Evolutionary conservation across 30 jellyfish, hydroid and myxozoan species (phyloP).

Genomic region (Hydra vulgaris): DNA sequence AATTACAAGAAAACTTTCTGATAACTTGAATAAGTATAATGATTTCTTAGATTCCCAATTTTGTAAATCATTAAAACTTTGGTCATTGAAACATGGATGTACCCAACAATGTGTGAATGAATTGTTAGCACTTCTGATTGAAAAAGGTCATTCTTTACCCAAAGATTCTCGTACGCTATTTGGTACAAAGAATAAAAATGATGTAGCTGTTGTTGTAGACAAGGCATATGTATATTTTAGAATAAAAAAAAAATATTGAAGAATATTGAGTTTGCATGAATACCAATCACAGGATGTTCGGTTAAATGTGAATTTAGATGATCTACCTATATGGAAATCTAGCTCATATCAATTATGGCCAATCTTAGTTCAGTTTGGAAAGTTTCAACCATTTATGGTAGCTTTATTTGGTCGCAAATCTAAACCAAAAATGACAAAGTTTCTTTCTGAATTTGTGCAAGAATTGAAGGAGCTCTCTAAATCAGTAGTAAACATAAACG

Average conservation of each 20-base stretch:
- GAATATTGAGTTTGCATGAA: not conserved
- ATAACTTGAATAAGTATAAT: not conserved
- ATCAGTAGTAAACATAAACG: not conserved
- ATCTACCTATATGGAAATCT: slow-evolving; percentile 4
- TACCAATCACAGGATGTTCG: not conserved
- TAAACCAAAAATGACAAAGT: slow-evolving; percentile 7
- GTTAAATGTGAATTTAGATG: slow-evolving; percentile 16
- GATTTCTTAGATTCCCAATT: not conserved
- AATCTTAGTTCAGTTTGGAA: slow-evolving; percentile 3
- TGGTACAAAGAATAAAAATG: not conserved
- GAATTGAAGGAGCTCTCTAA: slow-evolving; percentile 13
- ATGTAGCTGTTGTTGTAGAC: not conserved
- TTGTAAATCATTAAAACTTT: not conserved
- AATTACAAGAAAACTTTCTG: not conserved
- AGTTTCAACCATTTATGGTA: slow-evolving; percentile 6
- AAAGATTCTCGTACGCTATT: slow-evolving; percentile 12
- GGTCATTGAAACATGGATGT: not conserved
- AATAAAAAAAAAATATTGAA: not conserved
- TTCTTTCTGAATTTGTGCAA: slow-evolving; percentile 1
- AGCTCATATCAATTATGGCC: slow-evolving; percentile 14
- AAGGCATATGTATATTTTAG: not conserved
- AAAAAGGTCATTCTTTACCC: slow-evolving; percentile 1
- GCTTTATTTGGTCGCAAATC: slow-evolving; percentile 12
- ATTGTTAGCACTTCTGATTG: not conserved
- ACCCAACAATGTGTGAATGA: not conserved